Evolutionary conservation across 2,888 invertebrate genomes (phyloP), one percentile per base, ranked within the genome.

Genomic region (Oligia fasciuncula): DNA sequence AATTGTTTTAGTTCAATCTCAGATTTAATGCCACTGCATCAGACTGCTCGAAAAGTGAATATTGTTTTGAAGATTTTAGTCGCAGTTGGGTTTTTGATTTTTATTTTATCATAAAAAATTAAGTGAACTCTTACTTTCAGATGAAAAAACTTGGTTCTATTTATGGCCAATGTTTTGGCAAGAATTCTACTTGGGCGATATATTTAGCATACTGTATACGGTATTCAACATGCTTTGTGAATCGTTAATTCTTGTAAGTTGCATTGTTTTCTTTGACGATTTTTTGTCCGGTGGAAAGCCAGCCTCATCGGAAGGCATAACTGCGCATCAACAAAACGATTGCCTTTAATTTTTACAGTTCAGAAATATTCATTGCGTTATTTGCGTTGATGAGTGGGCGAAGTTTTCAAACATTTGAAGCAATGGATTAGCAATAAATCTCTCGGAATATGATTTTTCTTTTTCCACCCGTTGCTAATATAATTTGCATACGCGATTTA

Each of bases 81-180:
- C n/a, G 11, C 57, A 57, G 3, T 17, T 17, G n/a, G 9, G 13
- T n/a, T 60, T 11, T 60, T 60, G n/a, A 11, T 13, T 60, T n/a
- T n/a, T 62, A 4, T 40, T 5, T 62, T 29, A 14, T 62, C 1
- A 1, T 6, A 6, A 29, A 29, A 8, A 62, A 5, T 29, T 62
- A 29, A 14, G 8, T 65, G 4, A 19, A 4, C 19, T 40, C 35
- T 51, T 51, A 4, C 2, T 91, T 91, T 69, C 88, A 94, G 94
- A 90, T 86, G 83, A 89, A 43, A 79, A 85, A 54, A 84, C 89
- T 0, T 91, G 89, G 79, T 92, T 91, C 70, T 93, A 89, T 74
- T 80, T 91, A 3, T 94, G 93, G 93, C 92, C 94, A 0, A 91
- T 94, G 71, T 94, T 93, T 79, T 94, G 92, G 70, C 89, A 91